These are phyloP conservation scores for Parascotia fuliginaria DNA, from an alignment of 2,888 invertebrate genomes.

Conservation along the genomic window DNA sequence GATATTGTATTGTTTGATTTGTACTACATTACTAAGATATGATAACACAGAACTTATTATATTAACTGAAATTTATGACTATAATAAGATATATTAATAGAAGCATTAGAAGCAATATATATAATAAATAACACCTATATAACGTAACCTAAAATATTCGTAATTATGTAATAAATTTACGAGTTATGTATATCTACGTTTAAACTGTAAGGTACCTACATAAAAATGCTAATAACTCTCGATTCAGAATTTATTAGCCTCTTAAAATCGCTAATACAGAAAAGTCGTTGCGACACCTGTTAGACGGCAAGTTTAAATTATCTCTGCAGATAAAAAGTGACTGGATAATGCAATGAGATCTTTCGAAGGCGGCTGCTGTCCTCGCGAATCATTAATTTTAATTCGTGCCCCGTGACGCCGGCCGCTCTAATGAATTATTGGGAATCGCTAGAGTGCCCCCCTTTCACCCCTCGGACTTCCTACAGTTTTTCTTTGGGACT, in stretches of 20 bases:
- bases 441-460: conserved; percentile 76
- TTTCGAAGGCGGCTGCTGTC: conserved; percentile 70
- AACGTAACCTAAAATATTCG: conserved; percentile 6
- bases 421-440: conserved; percentile 84
- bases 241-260: conserved; percentile 50
- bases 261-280: conserved; percentile 62
- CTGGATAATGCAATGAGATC: conserved; percentile 76
- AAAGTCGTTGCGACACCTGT: conserved; percentile 73
- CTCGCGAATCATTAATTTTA: conserved; percentile 85
- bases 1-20: neutral
- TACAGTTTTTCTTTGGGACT: conserved; percentile 80
- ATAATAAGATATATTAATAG: no score
- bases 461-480: conserved; percentile 65
- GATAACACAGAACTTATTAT: neutral
- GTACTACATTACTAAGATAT: neutral
- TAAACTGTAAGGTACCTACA: conserved; percentile 25
- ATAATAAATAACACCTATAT: conserved; percentile 11
- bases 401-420: conserved; percentile 82
- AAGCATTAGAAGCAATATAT: no score
- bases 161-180: conserved; percentile 21
- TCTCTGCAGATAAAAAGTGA: conserved; percentile 78
- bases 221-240: conserved; percentile 44
- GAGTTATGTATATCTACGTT: conserved; percentile 10
- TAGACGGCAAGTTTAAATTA: conserved; percentile 71
- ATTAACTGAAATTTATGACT: no score